A percentile compares a stretch with the other conserved stretches of the same genome.
phyloP scores from a whole-genome alignment of 2,888 invertebrate species.

The Perdita meconis region DNA sequence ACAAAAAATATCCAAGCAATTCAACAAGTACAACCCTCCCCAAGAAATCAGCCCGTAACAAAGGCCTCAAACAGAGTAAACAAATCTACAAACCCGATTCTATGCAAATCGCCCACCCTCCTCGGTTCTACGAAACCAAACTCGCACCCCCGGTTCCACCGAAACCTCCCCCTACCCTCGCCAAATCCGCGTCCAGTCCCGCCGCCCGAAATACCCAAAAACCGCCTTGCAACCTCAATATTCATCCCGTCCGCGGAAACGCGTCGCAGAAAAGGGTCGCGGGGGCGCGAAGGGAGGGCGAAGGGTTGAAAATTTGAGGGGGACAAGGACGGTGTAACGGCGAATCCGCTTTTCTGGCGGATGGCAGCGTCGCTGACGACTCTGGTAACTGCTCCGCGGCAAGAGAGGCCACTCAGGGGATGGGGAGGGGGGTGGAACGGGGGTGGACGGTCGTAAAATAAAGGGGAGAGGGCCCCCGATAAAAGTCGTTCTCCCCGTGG shows the following conservation, averaged over 20 bases:
- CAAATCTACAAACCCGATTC: not conserved
- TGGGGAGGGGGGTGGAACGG: conserved; percentile 11
- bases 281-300: not conserved
- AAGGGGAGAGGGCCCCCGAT: conserved; percentile 69
- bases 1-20: no score
- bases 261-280: not conserved
- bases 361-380: conserved; percentile 62
- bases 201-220: not conserved
- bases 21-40: no score
- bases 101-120: not conserved
- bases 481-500: conserved; percentile 78
- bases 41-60: no score
- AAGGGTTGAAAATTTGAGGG: conserved; percentile 46
- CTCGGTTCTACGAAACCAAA: no score
- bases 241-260: conserved; percentile 36
- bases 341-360: conserved; percentile 73
- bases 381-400: conserved; percentile 47
- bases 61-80: no score
- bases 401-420: no score
- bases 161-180: no score
- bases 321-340: conserved; percentile 54
- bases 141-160: no score
- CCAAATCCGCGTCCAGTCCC: not conserved
- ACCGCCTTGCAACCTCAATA: conserved; percentile 33
- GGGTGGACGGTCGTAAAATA: conserved; percentile 62